phyloP scores from a whole-genome alignment of 2,113 vertebrate species.

The Notarius quadriscutis region DNA sequence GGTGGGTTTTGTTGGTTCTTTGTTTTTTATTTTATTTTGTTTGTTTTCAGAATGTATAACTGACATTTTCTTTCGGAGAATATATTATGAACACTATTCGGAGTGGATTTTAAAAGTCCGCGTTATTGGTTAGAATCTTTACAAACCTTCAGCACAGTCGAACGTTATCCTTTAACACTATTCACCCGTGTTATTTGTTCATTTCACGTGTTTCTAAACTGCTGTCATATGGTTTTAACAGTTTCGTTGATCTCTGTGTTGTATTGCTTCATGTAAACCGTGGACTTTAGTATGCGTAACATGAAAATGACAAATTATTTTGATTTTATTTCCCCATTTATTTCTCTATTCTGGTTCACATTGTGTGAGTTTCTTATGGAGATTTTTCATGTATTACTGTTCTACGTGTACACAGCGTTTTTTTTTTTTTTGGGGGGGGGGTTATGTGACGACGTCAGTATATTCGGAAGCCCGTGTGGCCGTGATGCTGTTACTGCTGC shows the following conservation, averaged over 20 bases:
- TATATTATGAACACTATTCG: slow-evolving; percentile 23
- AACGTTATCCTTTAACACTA: slow-evolving; percentile 26
- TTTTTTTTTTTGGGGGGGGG: slow-evolving; percentile 57
- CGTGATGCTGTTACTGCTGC: slow-evolving; percentile 88
- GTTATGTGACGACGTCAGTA: slow-evolving; percentile 81
- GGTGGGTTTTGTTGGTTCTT: not conserved
- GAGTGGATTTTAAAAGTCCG: slow-evolving; percentile 32
- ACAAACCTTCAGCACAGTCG: slow-evolving; percentile 40
- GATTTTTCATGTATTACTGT: slow-evolving; percentile 82
- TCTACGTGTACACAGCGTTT: slow-evolving; percentile 84
- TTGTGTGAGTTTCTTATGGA: slow-evolving; percentile 85
- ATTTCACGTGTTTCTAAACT: slow-evolving; percentile 22
- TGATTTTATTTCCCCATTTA: slow-evolving; percentile 70
- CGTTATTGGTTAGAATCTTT: slow-evolving; percentile 2
- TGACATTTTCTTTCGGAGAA: slow-evolving; percentile 7
- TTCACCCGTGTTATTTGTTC: slow-evolving; percentile 16
- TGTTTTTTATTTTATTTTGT: not conserved
- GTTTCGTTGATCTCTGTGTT: slow-evolving; percentile 68
- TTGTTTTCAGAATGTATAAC: slow-evolving; percentile 5
- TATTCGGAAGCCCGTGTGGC: slow-evolving; percentile 83
- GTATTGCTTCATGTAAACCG: slow-evolving; percentile 85
- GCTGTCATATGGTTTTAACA: slow-evolving; percentile 46
- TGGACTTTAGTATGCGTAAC: slow-evolving; percentile 80
- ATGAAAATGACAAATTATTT: slow-evolving; percentile 83
- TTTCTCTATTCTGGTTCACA: slow-evolving; percentile 83